Evolutionary conservation across 2,888 invertebrate genomes (phyloP).

Genomic region (Eutolmus rufibarbis): DNA sequence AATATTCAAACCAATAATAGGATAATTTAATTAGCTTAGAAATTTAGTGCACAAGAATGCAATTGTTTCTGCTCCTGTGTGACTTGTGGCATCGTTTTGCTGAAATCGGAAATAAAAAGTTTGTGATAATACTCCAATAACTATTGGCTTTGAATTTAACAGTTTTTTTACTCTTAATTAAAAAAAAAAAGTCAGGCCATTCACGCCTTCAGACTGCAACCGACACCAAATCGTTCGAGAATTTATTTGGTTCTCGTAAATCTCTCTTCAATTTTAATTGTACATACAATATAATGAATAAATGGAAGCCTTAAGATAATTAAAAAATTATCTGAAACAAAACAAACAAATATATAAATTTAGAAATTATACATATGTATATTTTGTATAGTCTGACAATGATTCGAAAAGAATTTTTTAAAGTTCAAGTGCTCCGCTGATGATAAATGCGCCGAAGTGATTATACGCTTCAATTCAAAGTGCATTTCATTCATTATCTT

Average conservation of each 20-base stretch:
- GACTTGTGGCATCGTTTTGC: not conserved
- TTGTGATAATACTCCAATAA: too few species aligned
- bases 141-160: too few species aligned
- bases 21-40: not conserved
- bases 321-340: not conserved
- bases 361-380: too few species aligned
- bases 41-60: not conserved
- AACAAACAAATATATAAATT: too few species aligned
- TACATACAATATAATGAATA: too few species aligned
- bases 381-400: not conserved
- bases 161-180: too few species aligned
- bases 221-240: not conserved
- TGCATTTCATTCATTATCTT: not conserved
- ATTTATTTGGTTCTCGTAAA: not conserved
- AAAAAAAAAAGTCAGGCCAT: not conserved
- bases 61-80: not conserved
- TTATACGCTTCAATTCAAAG: not conserved
- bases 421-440: not conserved
- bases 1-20: too few species aligned
- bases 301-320: not conserved
- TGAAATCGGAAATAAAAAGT: not conserved
- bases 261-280: not conserved
- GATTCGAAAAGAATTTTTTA: not conserved
- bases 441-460: not conserved
- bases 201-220: not conserved